Percentiles rank a stretch among this genome's conserved stretches.
These are phyloP conservation scores for Sitobion miscanthi DNA, from an alignment of 1,140 invertebrate genomes.

Conservation along the genomic window DNA sequence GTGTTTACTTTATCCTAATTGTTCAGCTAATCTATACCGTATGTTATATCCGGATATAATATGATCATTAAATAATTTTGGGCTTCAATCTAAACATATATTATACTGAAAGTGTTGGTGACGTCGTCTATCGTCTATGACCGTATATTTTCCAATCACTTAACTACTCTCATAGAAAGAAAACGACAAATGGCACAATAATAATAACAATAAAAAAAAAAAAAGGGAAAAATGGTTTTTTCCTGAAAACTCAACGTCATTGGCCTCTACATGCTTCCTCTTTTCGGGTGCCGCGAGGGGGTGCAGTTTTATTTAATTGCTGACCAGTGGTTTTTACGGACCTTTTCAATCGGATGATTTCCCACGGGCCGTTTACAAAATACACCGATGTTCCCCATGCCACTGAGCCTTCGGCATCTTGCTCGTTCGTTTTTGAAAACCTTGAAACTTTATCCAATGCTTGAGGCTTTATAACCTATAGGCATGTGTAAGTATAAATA, in stretches of 20 bases:
- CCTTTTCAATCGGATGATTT: slow-evolving; percentile 54
- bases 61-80: neutral
- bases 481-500: neutral
- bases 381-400: neutral
- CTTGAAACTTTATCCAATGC: neutral
- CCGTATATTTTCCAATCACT: slow-evolving; percentile 15
- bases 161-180: neutral
- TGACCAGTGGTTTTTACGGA: slow-evolving; percentile 44
- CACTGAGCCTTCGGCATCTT: neutral
- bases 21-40: neutral
- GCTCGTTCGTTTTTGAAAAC: neutral
- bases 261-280: neutral
- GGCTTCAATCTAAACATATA: neutral
- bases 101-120: neutral
- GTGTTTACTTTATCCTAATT: neutral
- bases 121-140: neutral
- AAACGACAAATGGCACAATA: neutral
- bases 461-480: neutral
- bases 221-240: neutral
- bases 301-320: slow-evolving; percentile 38
- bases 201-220: slow-evolving; percentile 15
- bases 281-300: neutral
- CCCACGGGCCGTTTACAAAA: slow-evolving; percentile 48
- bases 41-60: neutral
- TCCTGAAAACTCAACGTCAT: neutral